A percentile compares a stretch with the other conserved stretches of the same genome.
Conservation (phyloP, 1,140 invertebrate species). For the Drepana arcuata region DNA sequence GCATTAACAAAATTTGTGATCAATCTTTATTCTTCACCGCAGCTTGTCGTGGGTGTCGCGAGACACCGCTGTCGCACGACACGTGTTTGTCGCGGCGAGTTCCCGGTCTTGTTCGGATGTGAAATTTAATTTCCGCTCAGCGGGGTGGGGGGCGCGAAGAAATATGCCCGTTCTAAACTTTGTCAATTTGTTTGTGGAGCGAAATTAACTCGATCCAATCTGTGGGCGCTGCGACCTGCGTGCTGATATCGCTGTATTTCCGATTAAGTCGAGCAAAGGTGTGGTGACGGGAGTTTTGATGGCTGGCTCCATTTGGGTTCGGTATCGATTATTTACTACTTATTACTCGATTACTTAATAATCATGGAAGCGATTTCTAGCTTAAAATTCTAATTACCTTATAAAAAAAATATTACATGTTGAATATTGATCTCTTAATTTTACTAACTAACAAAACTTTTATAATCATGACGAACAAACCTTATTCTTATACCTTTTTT, state of each 20-base stretch:
- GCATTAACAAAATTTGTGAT: conserved; percentile 21
- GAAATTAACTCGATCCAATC: conserved; percentile 71
- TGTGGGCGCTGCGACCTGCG: conserved; percentile 52
- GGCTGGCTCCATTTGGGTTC: too few relatives aligned
- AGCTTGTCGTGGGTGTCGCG: conserved; percentile 14
- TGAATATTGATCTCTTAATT: neutral
- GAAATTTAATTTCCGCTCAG: conserved; percentile 70
- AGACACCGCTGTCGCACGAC: conserved; percentile 42
- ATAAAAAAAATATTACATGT: too few relatives aligned
- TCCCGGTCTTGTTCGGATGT: conserved; percentile 64
- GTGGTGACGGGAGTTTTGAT: conserved; percentile 11
- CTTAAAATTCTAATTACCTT: too few relatives aligned
- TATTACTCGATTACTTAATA: too few relatives aligned
- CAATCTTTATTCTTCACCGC: conserved; percentile 22
- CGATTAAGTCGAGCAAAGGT: conserved; percentile 15
- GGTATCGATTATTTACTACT: too few relatives aligned
- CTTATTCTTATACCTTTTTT: neutral
- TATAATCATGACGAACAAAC: neutral
- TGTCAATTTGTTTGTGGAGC: conserved; percentile 71
- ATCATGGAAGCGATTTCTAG: too few relatives aligned
- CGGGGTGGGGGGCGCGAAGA: conserved; percentile 43
- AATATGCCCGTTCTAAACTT: conserved; percentile 70
- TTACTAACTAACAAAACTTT: neutral
- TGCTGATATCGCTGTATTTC: conserved; percentile 42
- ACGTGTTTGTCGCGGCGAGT: conserved; percentile 50